These are phyloP conservation scores for Exephanes ischioxanthus DNA, from an alignment of 2,888 invertebrate species.

Conservation along the genomic window DNA sequence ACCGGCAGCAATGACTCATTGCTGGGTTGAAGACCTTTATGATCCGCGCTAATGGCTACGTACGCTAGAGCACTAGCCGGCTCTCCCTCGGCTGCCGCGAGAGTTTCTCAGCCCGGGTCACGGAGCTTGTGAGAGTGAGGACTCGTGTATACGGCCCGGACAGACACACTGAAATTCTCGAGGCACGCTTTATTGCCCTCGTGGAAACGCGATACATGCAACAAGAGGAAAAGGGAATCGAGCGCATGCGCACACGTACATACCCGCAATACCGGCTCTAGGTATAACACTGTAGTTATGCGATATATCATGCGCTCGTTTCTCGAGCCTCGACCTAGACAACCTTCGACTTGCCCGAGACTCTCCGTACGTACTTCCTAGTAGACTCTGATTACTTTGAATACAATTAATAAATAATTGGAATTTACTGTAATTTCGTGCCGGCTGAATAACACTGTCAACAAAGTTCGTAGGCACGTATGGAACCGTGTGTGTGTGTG, in stretches of 20 bases:
- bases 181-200: conserved; percentile 35
- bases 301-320: conserved; percentile 35
- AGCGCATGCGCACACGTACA: conserved; percentile 10
- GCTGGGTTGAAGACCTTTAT: conserved; percentile 80
- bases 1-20: conserved; percentile 78
- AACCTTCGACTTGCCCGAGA: conserved; percentile 48
- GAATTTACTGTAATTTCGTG: background rate
- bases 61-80: conserved; percentile 33
- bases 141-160: background rate
- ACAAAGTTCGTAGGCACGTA: background rate
- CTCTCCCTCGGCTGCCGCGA: conserved; percentile 20
- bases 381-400: background rate
- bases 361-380: background rate
- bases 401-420: background rate
- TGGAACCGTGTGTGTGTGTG: no score
- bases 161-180: background rate
- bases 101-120: conserved; percentile 38
- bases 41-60: conserved; percentile 78
- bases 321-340: conserved; percentile 63
- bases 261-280: background rate
- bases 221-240: conserved; percentile 37
- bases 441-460: background rate
- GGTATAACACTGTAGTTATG: background rate
- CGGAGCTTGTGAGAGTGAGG: conserved; percentile 17
- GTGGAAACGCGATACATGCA: conserved; percentile 29